Conservation (phyloP, 2,113 vertebrate genomes). For the Mobula birostris region DNA sequence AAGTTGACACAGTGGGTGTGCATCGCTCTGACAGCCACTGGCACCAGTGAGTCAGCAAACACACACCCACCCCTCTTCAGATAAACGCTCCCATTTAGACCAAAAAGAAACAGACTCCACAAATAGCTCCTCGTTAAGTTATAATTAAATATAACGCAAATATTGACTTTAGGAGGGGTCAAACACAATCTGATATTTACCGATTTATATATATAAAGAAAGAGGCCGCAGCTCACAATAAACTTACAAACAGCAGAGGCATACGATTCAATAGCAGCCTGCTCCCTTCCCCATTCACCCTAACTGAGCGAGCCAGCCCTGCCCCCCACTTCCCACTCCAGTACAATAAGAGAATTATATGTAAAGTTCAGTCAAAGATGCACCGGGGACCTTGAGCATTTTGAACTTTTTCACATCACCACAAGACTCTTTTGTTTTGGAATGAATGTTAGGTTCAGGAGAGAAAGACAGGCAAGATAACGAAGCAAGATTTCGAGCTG, state of each 20-base stretch:
- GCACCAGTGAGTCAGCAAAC: neutral
- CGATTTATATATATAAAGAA: conserved; percentile 68
- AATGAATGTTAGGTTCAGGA: neutral
- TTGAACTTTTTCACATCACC: neutral
- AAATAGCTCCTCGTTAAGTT: conserved; percentile 72
- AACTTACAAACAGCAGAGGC: conserved; percentile 32
- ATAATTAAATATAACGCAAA: conserved; percentile 76
- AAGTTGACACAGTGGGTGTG: conserved; percentile 35
- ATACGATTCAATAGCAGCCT: neutral
- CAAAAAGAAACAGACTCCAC: conserved; percentile 57
- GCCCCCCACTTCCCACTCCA: neutral
- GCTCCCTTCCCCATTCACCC: neutral
- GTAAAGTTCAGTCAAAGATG: conserved; percentile 6
- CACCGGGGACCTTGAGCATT: neutral
- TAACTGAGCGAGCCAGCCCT: neutral
- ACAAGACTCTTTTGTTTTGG: conserved; percentile 12
- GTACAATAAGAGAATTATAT: conserved; percentile 30
- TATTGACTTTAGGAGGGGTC: conserved; percentile 75
- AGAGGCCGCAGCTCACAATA: conserved; percentile 47
- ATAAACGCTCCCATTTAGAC: conserved; percentile 29
- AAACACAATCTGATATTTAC: conserved; percentile 54
- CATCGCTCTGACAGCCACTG: neutral
- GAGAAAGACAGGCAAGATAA: neutral
- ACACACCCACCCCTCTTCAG: conserved; percentile 25
- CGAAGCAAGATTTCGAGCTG: neutral